Conservation (phyloP, 2,888 invertebrate species). For the Noctua janthe region DNA sequence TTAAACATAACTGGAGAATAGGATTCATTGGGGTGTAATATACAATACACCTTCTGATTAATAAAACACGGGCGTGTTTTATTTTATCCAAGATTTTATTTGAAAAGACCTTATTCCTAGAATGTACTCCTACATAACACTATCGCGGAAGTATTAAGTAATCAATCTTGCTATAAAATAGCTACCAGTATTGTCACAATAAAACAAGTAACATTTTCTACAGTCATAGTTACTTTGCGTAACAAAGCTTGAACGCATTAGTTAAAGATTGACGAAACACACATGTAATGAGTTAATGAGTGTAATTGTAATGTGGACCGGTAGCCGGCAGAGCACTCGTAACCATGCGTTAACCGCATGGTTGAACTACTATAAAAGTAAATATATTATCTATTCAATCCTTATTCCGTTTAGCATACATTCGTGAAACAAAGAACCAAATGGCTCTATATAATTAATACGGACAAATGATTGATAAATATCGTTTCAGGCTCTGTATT, state of each 20-base stretch:
- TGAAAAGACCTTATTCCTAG: not conserved
- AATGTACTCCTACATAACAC: conserved; percentile 16
- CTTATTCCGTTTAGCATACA: conserved; percentile 17
- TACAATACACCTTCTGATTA: not conserved
- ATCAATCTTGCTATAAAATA: conserved; percentile 29
- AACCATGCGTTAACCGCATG: conserved; percentile 27
- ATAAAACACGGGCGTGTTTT: not conserved
- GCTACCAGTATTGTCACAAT: conserved; percentile 44
- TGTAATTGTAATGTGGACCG: conserved; percentile 55
- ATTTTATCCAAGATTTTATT: not conserved
- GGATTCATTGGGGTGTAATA: not conserved
- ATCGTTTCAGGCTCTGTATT: conserved; percentile 40
- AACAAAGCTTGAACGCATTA: conserved; percentile 54
- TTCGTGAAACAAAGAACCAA: conserved; percentile 38
- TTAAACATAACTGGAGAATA: not conserved
- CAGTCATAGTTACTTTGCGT: conserved; percentile 52
- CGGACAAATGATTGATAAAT: conserved; percentile 20
- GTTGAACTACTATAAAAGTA: conserved; percentile 41
- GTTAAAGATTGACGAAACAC: conserved; percentile 54
- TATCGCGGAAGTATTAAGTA: conserved; percentile 39
- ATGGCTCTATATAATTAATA: conserved; percentile 1
- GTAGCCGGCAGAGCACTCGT: conserved; percentile 24
- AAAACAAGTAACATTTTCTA: conserved; percentile 55
- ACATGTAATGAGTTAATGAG: conserved; percentile 54
- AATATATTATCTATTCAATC: too few species aligned